Evolutionary conservation across 1,140 invertebrate species (phyloP), one percentile per base, ranked within the genome.

Genomic region (Drosophila guanche): DNA sequence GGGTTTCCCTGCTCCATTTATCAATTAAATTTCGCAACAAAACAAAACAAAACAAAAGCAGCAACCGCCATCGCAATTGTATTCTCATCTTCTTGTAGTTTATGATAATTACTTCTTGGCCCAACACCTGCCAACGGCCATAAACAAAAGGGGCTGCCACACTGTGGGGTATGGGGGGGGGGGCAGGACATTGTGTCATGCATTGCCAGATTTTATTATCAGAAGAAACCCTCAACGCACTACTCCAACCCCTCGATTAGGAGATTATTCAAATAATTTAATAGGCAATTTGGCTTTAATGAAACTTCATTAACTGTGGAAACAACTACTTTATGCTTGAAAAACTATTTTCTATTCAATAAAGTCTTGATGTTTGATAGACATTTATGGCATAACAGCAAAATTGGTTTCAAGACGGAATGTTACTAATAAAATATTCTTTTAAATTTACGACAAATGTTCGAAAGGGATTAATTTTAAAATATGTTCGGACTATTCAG

Each of bases 51-150:
- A 52, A 65, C 16, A 37, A 41, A 71, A 71, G 60, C 76, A 69
- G 68, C 63, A 57, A 5, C 4, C 50, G 41, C 43, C 29, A 7
- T 12, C 50, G 14, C 16, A 40, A 42, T 33, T 55, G 29, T n/a
- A 33, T 6, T n/a, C 25, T 20, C 16, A 50, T 33, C 33, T 37
- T 22, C 25, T 20, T 20, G 22, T 54, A 54, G 59, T 66, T 76
- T 68, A 73, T 68, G 68, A 67, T 81, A 80, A 81, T 80, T 81
- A 81, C 55, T 69, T 76, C 69, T 80, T 65, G 63, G 52, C 46
- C 57, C 68, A 60, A 58, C 79, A 80, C 68, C 73, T 81, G 73
- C 54, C 58, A 57, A 20, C 43, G 47, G 27, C 56, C 47, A 14
- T 54, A 47, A 58, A 72, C 29, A 53, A 50, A 50, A 29, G 8